Evolutionary conservation across 2,113 vertebrate species (phyloP).

Genomic region (Protobothrops flavoviridis): DNA sequence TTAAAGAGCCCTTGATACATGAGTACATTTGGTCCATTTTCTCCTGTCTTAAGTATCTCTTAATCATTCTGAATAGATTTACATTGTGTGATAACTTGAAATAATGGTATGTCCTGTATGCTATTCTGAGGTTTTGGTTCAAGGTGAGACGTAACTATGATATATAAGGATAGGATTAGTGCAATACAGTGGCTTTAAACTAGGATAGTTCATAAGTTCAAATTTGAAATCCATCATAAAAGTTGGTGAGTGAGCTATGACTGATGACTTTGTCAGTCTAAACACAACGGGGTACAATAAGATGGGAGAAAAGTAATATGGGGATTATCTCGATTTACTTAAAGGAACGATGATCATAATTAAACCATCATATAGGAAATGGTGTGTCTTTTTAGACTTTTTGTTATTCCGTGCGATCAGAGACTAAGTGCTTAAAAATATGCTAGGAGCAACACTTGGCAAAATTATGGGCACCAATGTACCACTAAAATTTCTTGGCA

Average conservation of each 20-base stretch:
- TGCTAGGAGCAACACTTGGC: no score
- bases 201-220: neutral
- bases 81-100: neutral
- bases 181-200: neutral
- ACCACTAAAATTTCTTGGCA: no score
- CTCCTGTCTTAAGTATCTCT: neutral
- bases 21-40: neutral
- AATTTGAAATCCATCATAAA: neutral
- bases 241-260: neutral
- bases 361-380: no score
- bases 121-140: neutral
- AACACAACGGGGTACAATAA: no score
- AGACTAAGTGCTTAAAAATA: no score
- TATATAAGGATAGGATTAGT: neutral
- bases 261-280: neutral
- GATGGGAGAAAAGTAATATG: no score
- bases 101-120: neutral
- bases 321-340: no score
- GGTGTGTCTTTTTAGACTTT: no score
- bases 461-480: no score
- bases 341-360: no score
- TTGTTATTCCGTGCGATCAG: no score
- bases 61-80: neutral
- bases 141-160: neutral
- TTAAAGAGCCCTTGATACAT: neutral